Conservation (phyloP, 2,113 vertebrate species). For the Hemiprocne comata region DNA sequence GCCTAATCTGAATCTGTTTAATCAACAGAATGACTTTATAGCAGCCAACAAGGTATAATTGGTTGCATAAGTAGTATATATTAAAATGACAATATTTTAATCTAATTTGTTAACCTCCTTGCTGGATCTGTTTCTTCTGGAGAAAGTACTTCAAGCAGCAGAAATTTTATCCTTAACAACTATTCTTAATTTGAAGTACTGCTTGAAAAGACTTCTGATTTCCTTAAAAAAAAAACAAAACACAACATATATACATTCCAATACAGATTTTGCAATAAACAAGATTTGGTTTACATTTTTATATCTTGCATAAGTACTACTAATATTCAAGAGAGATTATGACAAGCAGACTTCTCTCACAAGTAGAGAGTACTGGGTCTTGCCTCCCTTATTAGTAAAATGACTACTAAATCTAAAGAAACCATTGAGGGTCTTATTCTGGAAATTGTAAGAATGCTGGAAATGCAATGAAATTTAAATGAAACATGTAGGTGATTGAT, state of each 20-base stretch:
- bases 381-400: not conserved
- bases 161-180: not conserved
- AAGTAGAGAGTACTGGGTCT: not conserved
- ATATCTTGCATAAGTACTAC: not conserved
- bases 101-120: not conserved
- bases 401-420: not conserved
- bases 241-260: not conserved
- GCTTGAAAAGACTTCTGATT: not conserved
- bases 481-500: not conserved
- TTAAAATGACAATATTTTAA: not conserved
- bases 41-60: not conserved
- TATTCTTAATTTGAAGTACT: not conserved
- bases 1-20: not conserved
- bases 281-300: not conserved
- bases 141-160: not conserved
- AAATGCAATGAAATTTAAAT: not conserved
- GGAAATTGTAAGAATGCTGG: not conserved
- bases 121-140: not conserved
- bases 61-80: not conserved
- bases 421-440: not conserved
- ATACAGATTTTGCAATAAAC: not conserved
- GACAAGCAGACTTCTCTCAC: not conserved
- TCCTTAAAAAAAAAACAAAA: not conserved
- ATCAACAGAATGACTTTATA: not conserved
- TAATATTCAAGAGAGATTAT: not conserved